Evolutionary conservation across 2,888 invertebrate genomes (phyloP), one percentile per base, ranked within the genome.

Genomic region (Spodoptera picta): DNA sequence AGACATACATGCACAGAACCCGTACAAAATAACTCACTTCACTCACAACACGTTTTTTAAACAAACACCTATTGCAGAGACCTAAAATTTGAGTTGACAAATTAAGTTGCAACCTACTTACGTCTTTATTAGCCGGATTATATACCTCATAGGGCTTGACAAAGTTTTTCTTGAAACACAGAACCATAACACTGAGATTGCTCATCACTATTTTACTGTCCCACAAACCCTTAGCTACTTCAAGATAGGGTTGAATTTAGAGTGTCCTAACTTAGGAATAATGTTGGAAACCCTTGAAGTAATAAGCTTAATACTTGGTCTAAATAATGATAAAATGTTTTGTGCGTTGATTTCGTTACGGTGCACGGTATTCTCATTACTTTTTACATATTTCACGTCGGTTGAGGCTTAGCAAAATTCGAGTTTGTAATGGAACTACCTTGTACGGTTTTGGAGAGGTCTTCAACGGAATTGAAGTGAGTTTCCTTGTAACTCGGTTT

Each of bases 281-380:
- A 66, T 62, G 42, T 74, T 68, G 72, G 43, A 49, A 60, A 45
- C 44, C 73, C 79, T 80, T 80, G 78, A 79, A 81, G 79, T 82
- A 79, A 83, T 81, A 83, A 80, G 73, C 79, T 80, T 80, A 84
- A 81, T 81, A 79, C 80, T 79, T 78, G 71, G 74, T 77, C 77
- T 76, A 79, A 85, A 78, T 83, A 78, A 84, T 82, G 84, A 77
- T 79, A 78, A 82, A 85, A 84, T 83, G 81, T 82, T 81, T 81
- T 85, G 80, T 73, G 79, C 79, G 78, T 79, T 83, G 82, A 82
- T 84, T 81, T 75, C 60, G 77, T 77, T 80, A 80, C 76, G 80
- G 75, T 80, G 77, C 75, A 71, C 63, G 63, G 65, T 75, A 75
- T 80, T 81, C 82, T 84, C 82, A 83, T 85, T 84, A 84, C 69